Evolutionary conservation across 2,888 invertebrate species (phyloP).

Genomic region (Leptopilina myrica): DNA sequence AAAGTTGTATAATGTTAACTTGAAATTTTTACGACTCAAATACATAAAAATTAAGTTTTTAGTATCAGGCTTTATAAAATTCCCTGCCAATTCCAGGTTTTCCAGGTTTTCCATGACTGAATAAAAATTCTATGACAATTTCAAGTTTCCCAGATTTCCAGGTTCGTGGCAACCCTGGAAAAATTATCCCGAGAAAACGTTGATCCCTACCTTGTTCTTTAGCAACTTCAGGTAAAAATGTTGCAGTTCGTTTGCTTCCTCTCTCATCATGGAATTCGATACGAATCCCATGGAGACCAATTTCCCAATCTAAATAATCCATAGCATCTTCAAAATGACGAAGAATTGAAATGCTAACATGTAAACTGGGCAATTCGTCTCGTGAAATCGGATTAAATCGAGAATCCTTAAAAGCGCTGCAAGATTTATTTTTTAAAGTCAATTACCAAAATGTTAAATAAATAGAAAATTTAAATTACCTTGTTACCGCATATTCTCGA

Average conservation of each 20-base stretch:
- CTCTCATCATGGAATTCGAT: conserved; percentile 98
- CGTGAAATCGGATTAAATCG: conserved; percentile 96
- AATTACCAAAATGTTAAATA: conserved; percentile 3
- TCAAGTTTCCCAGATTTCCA: too few relatives aligned
- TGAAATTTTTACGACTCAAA: too few relatives aligned
- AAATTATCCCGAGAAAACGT: background rate
- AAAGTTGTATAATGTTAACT: too few relatives aligned
- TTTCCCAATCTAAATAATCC: conserved; percentile 98
- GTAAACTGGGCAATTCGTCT: conserved; percentile 94
- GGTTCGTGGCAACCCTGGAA: too few relatives aligned
- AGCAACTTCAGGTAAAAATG: conserved; percentile 98
- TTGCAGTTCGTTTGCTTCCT: conserved; percentile 96
- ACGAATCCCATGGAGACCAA: conserved; percentile 97
- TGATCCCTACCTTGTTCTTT: conserved; percentile 91
- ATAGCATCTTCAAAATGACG: conserved; percentile 97
- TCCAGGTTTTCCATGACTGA: too few relatives aligned
- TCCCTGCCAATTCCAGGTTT: too few relatives aligned
- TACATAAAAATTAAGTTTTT: too few relatives aligned
- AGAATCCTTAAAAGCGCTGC: conserved; percentile 97
- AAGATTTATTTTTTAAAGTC: conserved; percentile 47
- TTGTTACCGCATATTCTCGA: conserved; percentile 96
- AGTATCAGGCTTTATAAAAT: too few relatives aligned
- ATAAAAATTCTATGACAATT: too few relatives aligned
- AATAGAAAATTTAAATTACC: conserved; percentile 75
- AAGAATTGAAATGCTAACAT: conserved; percentile 97